Conservation (phyloP, 2,797 vertebrate species). For the Dermochelys coriacea region DNA sequence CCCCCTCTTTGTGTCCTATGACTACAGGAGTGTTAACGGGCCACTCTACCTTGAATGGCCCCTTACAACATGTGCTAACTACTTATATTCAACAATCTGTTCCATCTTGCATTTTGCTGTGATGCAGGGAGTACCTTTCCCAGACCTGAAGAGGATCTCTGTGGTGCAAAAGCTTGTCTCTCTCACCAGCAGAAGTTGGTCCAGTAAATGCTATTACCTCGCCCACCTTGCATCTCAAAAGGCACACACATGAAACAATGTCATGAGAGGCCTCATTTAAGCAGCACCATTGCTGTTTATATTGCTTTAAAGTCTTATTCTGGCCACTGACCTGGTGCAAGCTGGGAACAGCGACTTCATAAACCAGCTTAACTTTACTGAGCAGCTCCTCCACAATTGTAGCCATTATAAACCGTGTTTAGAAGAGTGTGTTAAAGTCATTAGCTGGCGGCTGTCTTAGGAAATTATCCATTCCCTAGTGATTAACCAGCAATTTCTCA, state of each 20-base stretch:
- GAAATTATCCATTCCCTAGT: neutral
- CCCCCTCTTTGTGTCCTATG: neutral
- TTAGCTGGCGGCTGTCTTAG: slow-evolving; percentile 34
- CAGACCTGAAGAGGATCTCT: neutral
- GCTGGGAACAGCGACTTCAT: neutral
- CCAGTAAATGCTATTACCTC: neutral
- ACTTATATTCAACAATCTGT: neutral
- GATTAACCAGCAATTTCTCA: slow-evolving; percentile 43
- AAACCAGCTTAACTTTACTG: neutral
- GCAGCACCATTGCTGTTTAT: neutral
- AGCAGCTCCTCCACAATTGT: neutral
- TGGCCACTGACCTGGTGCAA: neutral
- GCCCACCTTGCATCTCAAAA: neutral
- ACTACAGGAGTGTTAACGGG: neutral
- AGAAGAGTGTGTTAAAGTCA: neutral
- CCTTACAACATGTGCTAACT: neutral
- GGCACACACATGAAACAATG: neutral
- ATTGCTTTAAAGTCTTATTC: neutral
- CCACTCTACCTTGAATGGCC: too few species aligned
- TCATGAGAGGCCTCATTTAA: neutral
- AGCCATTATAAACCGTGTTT: accelerated
- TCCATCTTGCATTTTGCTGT: neutral
- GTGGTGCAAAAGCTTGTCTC: too few species aligned
- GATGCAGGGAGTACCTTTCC: neutral
- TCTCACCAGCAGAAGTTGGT: neutral